Conservation (phyloP, 2,888 invertebrate species). For the Spatulosminthurus flaviceps region DNA sequence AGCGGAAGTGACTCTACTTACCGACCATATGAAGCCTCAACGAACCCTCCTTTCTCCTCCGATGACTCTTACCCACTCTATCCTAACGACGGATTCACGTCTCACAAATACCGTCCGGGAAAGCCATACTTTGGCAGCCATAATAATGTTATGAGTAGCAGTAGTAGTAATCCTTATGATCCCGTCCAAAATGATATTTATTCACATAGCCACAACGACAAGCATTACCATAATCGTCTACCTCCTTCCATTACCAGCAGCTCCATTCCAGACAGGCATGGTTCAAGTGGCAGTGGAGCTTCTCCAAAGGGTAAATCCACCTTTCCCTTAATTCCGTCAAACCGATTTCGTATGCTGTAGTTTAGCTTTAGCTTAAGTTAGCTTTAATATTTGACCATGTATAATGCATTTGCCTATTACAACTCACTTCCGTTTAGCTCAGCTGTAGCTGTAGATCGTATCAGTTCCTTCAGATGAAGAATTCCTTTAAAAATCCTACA, state of each 20-base stretch:
- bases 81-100: conserved; percentile 54
- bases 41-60: conserved; percentile 33
- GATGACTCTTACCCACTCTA: conserved; percentile 61
- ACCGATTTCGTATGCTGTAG: too few relatives aligned
- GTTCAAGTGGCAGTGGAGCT: conserved; percentile 14
- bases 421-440: too few relatives aligned
- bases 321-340: not conserved
- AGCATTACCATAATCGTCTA: conserved; percentile 36
- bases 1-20: conserved; percentile 51
- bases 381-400: too few relatives aligned
- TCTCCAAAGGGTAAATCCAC: conserved; percentile 31
- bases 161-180: conserved; percentile 39
- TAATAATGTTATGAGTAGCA: conserved; percentile 28
- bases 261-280: conserved; percentile 25
- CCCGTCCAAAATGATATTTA: conserved; percentile 42
- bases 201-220: conserved; percentile 20
- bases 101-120: conserved; percentile 56
- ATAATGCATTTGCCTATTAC: too few relatives aligned
- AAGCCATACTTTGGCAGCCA: conserved; percentile 47
- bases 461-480: too few relatives aligned
- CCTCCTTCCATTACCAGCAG: conserved; percentile 34
- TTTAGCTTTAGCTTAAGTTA: too few relatives aligned
- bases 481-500: too few relatives aligned
- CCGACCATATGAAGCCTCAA: conserved; percentile 53
- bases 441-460: too few relatives aligned